Evolutionary conservation across 2,113 vertebrate species (phyloP), one percentile per base, ranked within the genome.

Genomic region (Melospiza georgiana): DNA sequence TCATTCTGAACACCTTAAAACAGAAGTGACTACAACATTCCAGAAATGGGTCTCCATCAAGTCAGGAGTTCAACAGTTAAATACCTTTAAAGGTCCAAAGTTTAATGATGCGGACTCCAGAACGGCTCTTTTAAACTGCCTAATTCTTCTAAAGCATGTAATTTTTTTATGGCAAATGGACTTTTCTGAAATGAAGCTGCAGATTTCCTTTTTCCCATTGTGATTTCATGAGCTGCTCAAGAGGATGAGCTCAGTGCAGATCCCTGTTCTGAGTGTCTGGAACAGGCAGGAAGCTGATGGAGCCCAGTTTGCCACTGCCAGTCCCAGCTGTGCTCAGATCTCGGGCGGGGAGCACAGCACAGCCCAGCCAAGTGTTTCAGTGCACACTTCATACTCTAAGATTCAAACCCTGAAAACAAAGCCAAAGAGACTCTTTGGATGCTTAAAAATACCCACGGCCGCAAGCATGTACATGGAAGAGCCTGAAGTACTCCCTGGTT

Each of bases 61-160:
- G 48, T 67, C 85, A 94, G 89, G 51, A 89, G 61, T 84, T 96
- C 74, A 89, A 93, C 57, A 66, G 83, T 92, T 96, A 94, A 93
- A 94, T 85, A 90, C 57, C 37, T 94, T 71, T 74, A 90, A 86
- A 94, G 61, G 73, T 84, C 61, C 57, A 75, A 92, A 95, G 73
- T 91, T 94, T 95, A 93, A 95, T 66, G 83, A 89, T 66, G 88
- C 28, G 37, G 80, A 58, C 68, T 39, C 68, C 57, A 51, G 65
- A 94, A 94, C 35, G 41, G 65, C 44, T 91, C 83, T 89, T 85
- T 72, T 18, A 89, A 93, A 89, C 58, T 66, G 74, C 46, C 46
- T 89, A 69, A 89, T 91, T 89, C 77, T 41, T 69, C 43, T 51
- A 81, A 92, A 86, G 68, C 10, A 44, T 62, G 46, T 33, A 49